Percentiles rank a stretch among this genome's conserved stretches.
Conservation (phyloP, 2,888 invertebrate species). For the Peribatodes rhomboidaria region DNA sequence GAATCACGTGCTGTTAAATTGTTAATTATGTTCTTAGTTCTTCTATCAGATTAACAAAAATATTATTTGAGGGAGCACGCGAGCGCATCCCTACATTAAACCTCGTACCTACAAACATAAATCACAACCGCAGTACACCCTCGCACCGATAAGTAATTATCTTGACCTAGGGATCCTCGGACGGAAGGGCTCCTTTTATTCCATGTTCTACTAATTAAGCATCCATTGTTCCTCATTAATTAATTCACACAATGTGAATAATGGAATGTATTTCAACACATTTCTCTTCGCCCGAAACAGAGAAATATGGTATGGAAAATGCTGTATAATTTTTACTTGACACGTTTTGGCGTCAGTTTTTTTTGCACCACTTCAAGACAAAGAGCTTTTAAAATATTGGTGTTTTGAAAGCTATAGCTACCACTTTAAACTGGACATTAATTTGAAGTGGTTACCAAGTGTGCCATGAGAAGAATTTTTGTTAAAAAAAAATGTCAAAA, state of each 20-base stretch:
- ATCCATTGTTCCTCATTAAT: conserved; percentile 46
- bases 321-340: neutral
- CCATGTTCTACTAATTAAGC: conserved; percentile 50
- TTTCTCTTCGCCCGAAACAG: conserved; percentile 22
- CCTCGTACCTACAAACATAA: conserved; percentile 21
- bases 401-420: too few species aligned
- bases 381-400: neutral
- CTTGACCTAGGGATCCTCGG: conserved; percentile 43
- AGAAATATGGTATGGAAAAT: conserved; percentile 8
- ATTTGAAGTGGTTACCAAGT: too few species aligned
- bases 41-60: neutral
- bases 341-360: neutral
- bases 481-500: too few species aligned
- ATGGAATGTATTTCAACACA: conserved; percentile 36
- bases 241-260: conserved; percentile 44
- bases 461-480: too few species aligned
- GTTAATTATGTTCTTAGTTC: too few species aligned
- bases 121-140: conserved; percentile 30
- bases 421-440: too few species aligned
- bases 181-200: conserved; percentile 46
- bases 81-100: conserved; percentile 6
- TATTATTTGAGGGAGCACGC: neutral
- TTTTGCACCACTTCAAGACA: neutral
- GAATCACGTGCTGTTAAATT: too few species aligned
- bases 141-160: conserved; percentile 44